Evolutionary conservation across 2,113 vertebrate genomes (phyloP), one percentile per base, ranked within the genome.

Genomic region (Brachypodius melanocephalos): DNA sequence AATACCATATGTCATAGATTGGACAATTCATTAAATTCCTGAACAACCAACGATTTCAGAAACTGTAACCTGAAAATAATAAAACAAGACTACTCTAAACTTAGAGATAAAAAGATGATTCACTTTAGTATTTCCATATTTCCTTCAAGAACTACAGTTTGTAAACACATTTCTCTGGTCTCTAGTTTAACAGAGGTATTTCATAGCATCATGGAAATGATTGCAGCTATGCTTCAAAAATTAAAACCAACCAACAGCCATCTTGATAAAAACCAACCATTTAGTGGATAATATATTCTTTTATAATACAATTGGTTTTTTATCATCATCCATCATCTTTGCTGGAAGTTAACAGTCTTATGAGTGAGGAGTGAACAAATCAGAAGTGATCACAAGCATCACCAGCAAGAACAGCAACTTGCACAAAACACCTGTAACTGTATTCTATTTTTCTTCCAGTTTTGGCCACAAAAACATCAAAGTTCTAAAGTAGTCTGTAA

Each of bases 191-290:
- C 40, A 82, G 81, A 94, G 4, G 6, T 78, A 89, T 81, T 96
- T 96, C 79, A 93, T 42, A 88, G 72, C 43, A 69, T 72, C 76
- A 34, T 46, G 82, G 32, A 95, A 95, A 67, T 55, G 48, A 74
- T 36, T 87, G 90, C 71, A 96, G 81, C 40, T 57, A 18, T 72
- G 65, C 42, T 76, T 93, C 61, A 77, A 91, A 83, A 96, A 95
- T 36, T 71, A 91, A 96, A 90, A 90, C 32, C 85, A 94, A 89
- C 31, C 88, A 95, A 92, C 36, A 79, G 57, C 62, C 55, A 83
- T 76, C 71, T 52, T 82, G 38, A 83, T 24, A 89, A 10, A 76
- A 89, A 57, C 31, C 83, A 71, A 79, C 20, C 42, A 73, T 31
- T 75, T 66, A 69, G 36, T 10, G 84, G 32, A 62, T 46, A 86